These are phyloP conservation scores for Campylomormyrus numenius DNA, from an alignment of 2,113 vertebrate genomes.

Conservation along the genomic window DNA sequence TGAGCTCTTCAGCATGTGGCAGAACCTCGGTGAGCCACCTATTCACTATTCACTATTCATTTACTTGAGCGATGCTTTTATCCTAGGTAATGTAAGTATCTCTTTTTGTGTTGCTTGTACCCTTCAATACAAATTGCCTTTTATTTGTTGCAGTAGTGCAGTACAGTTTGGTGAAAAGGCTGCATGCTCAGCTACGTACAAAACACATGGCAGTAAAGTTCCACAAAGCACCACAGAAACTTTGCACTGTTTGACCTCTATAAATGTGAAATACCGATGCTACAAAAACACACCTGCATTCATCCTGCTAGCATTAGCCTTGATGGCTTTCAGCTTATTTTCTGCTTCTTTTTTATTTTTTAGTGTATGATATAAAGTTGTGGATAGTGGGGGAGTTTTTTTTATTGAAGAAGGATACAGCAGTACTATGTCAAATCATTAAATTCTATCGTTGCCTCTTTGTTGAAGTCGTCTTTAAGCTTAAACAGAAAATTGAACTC, in stretches of 20 bases:
- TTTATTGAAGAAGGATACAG: background rate
- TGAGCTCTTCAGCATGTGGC: slow-evolving; percentile 81
- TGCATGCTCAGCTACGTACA: background rate
- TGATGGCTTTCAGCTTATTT: background rate
- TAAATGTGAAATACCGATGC: background rate
- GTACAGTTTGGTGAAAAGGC: background rate
- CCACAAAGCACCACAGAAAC: background rate
- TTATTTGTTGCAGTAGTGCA: background rate
- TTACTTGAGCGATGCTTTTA: background rate
- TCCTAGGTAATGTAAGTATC: background rate
- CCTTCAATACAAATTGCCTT: background rate
- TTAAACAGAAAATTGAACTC: background rate
- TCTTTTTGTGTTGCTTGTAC: background rate
- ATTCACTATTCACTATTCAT: too few relatives aligned
- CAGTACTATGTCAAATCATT: background rate
- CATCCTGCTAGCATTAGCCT: background rate
- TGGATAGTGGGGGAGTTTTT: background rate
- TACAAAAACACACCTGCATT: background rate
- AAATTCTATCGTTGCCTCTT: background rate
- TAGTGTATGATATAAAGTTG: background rate
- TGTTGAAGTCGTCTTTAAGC: background rate
- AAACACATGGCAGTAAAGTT: background rate
- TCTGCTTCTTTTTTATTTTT: background rate
- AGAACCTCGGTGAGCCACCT: slow-evolving; percentile 48
- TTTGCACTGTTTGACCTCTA: background rate